Base-by-base conservation (phyloP, 2,113 vertebrate genomes). In the Aleadryas rufinucha region DNA sequence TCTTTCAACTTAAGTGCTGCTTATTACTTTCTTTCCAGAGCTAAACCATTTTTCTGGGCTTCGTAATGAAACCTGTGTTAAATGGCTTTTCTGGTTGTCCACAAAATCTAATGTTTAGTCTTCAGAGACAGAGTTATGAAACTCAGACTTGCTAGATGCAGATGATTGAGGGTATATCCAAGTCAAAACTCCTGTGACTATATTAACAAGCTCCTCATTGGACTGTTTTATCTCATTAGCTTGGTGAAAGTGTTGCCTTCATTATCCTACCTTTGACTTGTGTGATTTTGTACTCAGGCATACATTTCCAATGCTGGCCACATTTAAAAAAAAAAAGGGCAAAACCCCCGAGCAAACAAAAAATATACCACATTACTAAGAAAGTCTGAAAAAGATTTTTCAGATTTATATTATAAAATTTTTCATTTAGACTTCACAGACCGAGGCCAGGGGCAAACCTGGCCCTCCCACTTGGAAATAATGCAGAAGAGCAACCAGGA, bases 381-480 rank as follows among this genome's bases (percentile, higher is more conserved):
- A 80, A 85, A 56, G 37, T 39, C 75, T 84, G 87, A n/a, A 89
- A 96, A 92, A 82, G 13, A 77, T 30, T 96, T 82, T 93, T 80
- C 31, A 52, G 56, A 80, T 61, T 83, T 23, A 17, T 66, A 64
- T 54, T 0, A 65, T 23, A 64, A 39, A 20, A 9, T 50, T 76
- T 64, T 94, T 89, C 21, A 75, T 70, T 60, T 64, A 15, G 1
- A 30, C 26, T 78, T 89, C 44, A 80, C 3, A 79, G 54, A 7
- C 22, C 60, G 39, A 82, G 13, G 57, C n/a, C 69, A 63, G 56
- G 33, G 50, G 18, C 18, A 92, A 83, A 81, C 44, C 47, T 68
- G 30, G 2, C 45, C 31, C 22, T 90, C 21, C 16, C 10, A 30
- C 30, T 64, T 66, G 57, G 71, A 77, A 88, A 54, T 37, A 1